Evolutionary conservation across 2,797 vertebrate genomes (phyloP), one percentile per base, ranked within the genome.

Genomic region (Molossus molossus): DNA sequence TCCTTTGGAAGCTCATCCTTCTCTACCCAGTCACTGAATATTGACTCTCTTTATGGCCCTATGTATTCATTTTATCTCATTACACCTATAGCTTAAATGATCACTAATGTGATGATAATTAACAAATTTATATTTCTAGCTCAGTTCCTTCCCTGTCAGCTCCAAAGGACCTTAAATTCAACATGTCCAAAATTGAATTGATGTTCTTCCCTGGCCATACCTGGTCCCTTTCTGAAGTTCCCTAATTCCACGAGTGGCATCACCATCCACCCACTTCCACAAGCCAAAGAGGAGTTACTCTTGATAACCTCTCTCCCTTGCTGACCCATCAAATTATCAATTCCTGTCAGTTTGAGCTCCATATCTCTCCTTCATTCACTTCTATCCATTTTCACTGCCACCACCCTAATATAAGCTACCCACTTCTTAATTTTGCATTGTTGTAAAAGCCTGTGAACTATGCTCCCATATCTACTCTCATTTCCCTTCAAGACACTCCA

Each of bases 91-190:
- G 25, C 29, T 92, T 93, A 93, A 93, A 48, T 84, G 77, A 21
- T 76, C 50, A 91, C 37, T 18, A 6, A 10, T 81, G 55, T 85
- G 15, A 76, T 87, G 23, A 62, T 93, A n/a, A 37, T 87, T 58
- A 88, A 75, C 21, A 70, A 15, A 92, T 94, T 94, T 85, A 23
- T 90, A 65, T 83, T 93, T 96, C n/a, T 80, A 72, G 37, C n/a
- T 23, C 27, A 50, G 6, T 45, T 77, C n/a, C 20, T 92, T 50
- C 40, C 2, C 13, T 12, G 5, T 60, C 12, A 90, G 77, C 62
- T 92, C 50, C 50, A 76, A 65, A 95, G 37, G 23, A 80, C 37
- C 65, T 84, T 76, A 83, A 92, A 33, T 93, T 90, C 57, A 93
- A 5, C 10, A 82, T 45, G 6, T 45, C 40, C 40, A 45, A 45